Evolutionary conservation across 2,888 invertebrate genomes (phyloP), one percentile per base, ranked within the genome.

Genomic region (Plusia festucae): DNA sequence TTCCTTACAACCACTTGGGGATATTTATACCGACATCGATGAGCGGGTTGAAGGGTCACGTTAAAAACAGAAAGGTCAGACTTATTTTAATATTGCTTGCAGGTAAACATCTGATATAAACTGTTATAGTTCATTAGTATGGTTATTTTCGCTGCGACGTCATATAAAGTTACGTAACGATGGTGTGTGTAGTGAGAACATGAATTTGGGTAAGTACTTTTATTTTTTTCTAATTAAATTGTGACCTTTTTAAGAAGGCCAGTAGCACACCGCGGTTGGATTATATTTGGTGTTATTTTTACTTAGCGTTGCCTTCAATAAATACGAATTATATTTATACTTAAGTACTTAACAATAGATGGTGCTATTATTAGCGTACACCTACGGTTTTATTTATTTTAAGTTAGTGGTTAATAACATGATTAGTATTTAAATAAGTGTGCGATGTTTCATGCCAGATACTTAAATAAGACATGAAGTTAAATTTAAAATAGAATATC

Each of bases 1-100:
- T 82, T 80, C 82, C 81, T 86, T 85, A 86, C 82, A 77, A 82
- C 81, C 77, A 80, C 82, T 85, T 76, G 75, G 82, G 82, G 84
- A 83, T 92, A 91, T 91, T 91, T 91, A 89, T 91, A 90, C 71
- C 86, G 73, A 73, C 81, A 84, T 83, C 78, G 85, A 82, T 79
- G 83, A 83, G 70, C 65, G 60, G 81, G 81, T 76, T 68, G 73
- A 79, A 82, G 84, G 88, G 85, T 88, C 79, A 86, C 54, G 82
- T 81, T 87, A 85, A 86, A 87, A 89, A 86, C 78, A 77, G 82
- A 87, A 88, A 86, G 84, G 87, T 86, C 83, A 82, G 55, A 60
- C 58, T 76, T 83, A 82, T 87, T 84, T 83, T 82, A 82, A 82
- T 79, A 80, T n/a, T 34, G 24, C 32, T 20, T n/a, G 46, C 20